Conservation (phyloP, 64 coral and sea anemone species). For the Platygyra sinensis region DNA sequence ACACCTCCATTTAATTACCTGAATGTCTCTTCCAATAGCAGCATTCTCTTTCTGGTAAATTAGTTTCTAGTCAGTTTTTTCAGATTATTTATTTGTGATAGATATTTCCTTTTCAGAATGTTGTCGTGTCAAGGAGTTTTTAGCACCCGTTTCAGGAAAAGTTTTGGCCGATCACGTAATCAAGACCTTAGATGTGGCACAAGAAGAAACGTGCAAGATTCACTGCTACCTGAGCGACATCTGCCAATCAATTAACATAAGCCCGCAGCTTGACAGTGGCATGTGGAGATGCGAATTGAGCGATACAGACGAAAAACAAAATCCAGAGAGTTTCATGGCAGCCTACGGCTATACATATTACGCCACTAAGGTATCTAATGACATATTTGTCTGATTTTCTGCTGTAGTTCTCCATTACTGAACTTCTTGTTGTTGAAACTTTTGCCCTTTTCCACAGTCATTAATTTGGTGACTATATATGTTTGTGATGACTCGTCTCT, state of each 20-base stretch:
- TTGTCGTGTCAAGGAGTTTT: conserved; percentile 21
- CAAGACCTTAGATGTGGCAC: conserved; percentile 4
- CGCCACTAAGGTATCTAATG: background rate
- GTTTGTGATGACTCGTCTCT: too few species aligned
- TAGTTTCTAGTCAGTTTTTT: too few species aligned
- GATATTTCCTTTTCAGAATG: background rate
- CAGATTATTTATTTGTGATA: background rate
- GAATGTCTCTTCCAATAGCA: too few species aligned
- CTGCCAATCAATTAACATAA: conserved; percentile 47
- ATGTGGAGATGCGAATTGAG: conserved; percentile 45
- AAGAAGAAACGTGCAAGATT: conserved; percentile 33
- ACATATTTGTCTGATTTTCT: too few species aligned
- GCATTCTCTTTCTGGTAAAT: too few species aligned
- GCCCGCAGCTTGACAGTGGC: conserved; percentile 5
- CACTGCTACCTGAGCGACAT: conserved; percentile 17
- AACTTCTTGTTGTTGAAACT: background rate
- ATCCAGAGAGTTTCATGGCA: background rate
- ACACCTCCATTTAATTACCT: too few species aligned
- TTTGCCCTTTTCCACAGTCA: background rate
- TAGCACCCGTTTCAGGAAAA: background rate
- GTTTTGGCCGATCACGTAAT: conserved; percentile 30
- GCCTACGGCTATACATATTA: conserved; percentile 1
- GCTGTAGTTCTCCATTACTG: background rate
- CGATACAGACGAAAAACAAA: conserved; percentile 23
- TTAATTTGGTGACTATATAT: too few species aligned